These are phyloP conservation scores for Mystacides longicornis DNA, from an alignment of 2,888 invertebrate genomes.

Conservation along the genomic window DNA sequence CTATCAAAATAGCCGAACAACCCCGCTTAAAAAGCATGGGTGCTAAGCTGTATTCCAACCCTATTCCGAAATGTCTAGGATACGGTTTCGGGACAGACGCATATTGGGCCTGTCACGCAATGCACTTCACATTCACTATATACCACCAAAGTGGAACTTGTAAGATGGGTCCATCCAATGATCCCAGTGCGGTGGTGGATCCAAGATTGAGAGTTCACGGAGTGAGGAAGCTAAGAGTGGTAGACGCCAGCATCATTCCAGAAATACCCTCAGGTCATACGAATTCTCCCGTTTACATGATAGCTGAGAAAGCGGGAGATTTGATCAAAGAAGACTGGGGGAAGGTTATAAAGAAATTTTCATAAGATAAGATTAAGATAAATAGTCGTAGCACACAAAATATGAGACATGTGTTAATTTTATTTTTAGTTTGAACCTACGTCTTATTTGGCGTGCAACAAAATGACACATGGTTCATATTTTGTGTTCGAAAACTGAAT, in stretches of 20 bases:
- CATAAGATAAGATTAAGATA: too few relatives aligned
- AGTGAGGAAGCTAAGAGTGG: slow-evolving; percentile 59
- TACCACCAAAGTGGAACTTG: slow-evolving; percentile 63
- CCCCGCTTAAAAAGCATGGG: slow-evolving; percentile 52
- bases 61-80: slow-evolving; percentile 53
- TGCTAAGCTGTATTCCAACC: slow-evolving; percentile 51
- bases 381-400: too few relatives aligned
- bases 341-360: not conserved
- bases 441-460: too few relatives aligned
- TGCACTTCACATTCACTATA: slow-evolving; percentile 60
- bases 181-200: slow-evolving; percentile 58
- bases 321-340: slow-evolving; percentile 55
- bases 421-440: too few relatives aligned
- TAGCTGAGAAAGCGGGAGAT: slow-evolving; percentile 71
- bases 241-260: slow-evolving; percentile 76
- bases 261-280: slow-evolving; percentile 70
- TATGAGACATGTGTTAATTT: too few relatives aligned
- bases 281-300: slow-evolving; percentile 71
- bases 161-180: slow-evolving; percentile 54
- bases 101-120: slow-evolving; percentile 62
- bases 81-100: slow-evolving; percentile 55
- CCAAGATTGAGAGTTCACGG: slow-evolving; percentile 57
- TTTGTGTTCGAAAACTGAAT: too few relatives aligned
- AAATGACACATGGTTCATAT: too few relatives aligned
- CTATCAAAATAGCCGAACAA: slow-evolving; percentile 51